phyloP scores from a whole-genome alignment of 2,888 invertebrate species.

The Caenorhabditis sinica region DNA sequence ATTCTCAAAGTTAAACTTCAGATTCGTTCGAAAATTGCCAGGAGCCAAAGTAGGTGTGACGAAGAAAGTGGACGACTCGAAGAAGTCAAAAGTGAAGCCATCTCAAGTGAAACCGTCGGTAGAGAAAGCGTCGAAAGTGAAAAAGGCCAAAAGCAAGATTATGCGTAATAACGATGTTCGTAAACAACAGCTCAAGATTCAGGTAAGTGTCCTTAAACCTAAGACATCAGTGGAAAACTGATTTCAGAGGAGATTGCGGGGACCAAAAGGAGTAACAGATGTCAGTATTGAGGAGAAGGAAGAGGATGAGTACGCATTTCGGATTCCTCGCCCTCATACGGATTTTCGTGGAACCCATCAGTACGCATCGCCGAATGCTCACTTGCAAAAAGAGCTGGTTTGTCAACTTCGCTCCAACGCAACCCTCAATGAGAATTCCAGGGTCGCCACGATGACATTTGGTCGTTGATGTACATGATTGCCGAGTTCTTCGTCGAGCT shows the following conservation, averaged over 20 bases:
- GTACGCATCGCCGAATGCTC: conserved; percentile 65
- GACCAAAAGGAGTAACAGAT: background rate
- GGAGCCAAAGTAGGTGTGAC: background rate
- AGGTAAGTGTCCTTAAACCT: no score
- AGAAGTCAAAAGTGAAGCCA: conserved; percentile 4
- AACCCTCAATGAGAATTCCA: background rate
- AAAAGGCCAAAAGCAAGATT: background rate
- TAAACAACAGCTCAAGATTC: background rate
- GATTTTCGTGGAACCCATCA: conserved; percentile 61
- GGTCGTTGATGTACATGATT: conserved; percentile 57
- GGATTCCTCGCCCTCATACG: conserved; percentile 41
- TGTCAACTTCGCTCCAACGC: background rate
- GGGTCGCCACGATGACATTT: conserved; percentile 48
- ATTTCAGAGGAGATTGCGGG: background rate
- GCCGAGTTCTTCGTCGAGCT: conserved; percentile 48
- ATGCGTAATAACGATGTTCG: background rate
- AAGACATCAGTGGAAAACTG: no score
- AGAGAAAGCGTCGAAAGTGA: background rate
- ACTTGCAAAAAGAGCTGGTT: conserved; percentile 35
- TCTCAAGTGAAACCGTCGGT: background rate
- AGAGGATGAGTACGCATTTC: conserved; percentile 28
- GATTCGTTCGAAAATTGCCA: conserved; percentile 10
- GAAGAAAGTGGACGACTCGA: background rate
- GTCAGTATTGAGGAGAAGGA: background rate
- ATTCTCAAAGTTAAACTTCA: background rate